These are phyloP conservation scores for Agrotis segetum DNA, from an alignment of 2,888 invertebrate genomes.

Conservation along the genomic window DNA sequence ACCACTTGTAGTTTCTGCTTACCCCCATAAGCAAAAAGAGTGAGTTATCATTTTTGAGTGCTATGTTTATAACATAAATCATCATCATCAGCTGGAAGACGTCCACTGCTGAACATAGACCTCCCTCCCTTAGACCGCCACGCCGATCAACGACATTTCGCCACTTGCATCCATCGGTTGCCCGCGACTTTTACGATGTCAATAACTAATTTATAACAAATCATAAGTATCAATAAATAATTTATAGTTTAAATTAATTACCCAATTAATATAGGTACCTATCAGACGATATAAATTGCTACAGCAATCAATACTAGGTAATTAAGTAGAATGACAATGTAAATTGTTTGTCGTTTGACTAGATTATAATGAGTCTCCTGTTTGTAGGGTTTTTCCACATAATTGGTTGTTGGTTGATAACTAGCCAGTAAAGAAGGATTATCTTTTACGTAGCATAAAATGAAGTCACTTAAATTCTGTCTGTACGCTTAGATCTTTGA, in stretches of 20 bases:
- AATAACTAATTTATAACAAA: too few species aligned
- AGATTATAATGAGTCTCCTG: background rate
- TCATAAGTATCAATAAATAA: background rate
- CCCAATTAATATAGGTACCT: too few species aligned
- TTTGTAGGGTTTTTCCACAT: constrained; percentile 18
- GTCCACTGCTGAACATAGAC: too few species aligned
- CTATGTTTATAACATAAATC: background rate
- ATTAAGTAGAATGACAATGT: background rate
- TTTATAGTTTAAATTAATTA: background rate
- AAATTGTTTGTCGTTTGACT: constrained; percentile 11
- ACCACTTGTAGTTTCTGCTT: background rate
- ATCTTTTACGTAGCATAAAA: background rate
- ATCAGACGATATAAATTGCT: constrained; percentile 15
- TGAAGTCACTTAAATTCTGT: too few species aligned
- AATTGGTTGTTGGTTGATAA: constrained; percentile 1
- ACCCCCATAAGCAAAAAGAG: background rate
- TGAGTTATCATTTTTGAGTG: background rate
- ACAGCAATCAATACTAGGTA: constrained; percentile 24
- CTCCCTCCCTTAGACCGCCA: too few species aligned
- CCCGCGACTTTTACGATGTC: too few species aligned
- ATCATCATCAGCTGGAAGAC: too few species aligned
- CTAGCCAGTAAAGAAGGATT: background rate
- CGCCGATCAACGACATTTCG: too few species aligned
- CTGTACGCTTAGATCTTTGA: background rate
- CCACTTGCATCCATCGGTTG: too few species aligned